Percentiles rank a stretch among this genome's conserved stretches.
phyloP scores from a whole-genome alignment of 2,888 invertebrate species.

The Scaptodrosophila latifasciaeformis region DNA sequence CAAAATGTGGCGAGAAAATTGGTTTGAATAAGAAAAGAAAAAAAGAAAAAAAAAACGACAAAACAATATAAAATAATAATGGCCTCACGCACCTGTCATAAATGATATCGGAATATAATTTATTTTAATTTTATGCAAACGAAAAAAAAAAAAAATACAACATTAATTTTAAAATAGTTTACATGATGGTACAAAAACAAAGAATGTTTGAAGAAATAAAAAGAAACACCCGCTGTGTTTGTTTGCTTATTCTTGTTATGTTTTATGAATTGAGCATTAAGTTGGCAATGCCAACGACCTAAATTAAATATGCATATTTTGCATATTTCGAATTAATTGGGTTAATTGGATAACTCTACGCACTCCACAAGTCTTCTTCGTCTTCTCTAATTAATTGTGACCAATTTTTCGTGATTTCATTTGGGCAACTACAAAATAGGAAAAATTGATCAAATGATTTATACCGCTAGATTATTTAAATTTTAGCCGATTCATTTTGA shows the following conservation, averaged over 20 bases:
- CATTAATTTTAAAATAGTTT: conserved; percentile 16
- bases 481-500: too few species aligned
- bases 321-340: conserved; percentile 58
- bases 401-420: too few species aligned
- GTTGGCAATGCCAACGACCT: conserved; percentile 18
- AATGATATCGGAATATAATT: conserved; percentile 53
- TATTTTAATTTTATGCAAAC: conserved; percentile 56
- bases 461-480: too few species aligned
- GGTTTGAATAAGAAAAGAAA: neutral
- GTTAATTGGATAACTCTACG: conserved; percentile 48
- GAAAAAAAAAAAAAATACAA: conserved; percentile 5
- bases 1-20: neutral
- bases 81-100: conserved; percentile 44
- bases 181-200: neutral
- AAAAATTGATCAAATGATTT: too few species aligned
- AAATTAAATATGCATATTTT: conserved; percentile 53
- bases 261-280: conserved; percentile 9
- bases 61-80: conserved; percentile 15
- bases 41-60: neutral
- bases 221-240: neutral
- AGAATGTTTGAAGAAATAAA: too few species aligned
- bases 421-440: too few species aligned
- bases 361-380: too few species aligned
- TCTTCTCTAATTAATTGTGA: too few species aligned
- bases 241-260: conserved; percentile 2